phyloP scores from a whole-genome alignment of 64 coral and sea anemone species.

The Montipora cactus region DNA sequence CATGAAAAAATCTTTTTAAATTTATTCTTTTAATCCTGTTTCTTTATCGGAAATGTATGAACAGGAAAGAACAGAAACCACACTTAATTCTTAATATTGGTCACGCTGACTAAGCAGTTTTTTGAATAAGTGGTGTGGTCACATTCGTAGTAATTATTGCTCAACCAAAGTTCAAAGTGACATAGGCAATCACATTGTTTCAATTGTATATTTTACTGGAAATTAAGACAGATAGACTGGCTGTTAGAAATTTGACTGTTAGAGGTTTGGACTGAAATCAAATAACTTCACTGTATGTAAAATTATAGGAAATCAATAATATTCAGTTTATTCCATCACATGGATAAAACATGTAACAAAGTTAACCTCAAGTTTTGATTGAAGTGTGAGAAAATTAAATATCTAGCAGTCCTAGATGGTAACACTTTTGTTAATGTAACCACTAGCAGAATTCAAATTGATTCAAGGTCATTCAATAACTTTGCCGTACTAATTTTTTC shows the following conservation, averaged over 20 bases:
- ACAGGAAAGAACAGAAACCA: background rate
- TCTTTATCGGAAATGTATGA: background rate
- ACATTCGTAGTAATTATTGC: background rate
- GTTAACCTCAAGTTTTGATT: background rate
- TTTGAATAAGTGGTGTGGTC: constrained; percentile 20
- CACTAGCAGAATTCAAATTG: no score
- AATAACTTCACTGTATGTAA: background rate
- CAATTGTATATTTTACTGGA: background rate
- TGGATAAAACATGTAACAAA: background rate
- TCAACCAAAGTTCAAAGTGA: background rate
- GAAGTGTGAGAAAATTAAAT: background rate
- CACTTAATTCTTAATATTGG: constrained; percentile 23
- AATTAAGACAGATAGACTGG: background rate
- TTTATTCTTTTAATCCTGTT: background rate
- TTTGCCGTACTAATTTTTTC: no score
- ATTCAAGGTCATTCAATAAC: no score
- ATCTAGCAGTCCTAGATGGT: background rate
- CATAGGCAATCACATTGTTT: background rate
- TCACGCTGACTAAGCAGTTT: constrained; percentile 43
- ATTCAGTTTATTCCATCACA: background rate
- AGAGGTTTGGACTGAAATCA: background rate
- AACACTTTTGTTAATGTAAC: background rate
- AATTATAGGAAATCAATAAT: background rate
- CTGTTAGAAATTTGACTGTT: background rate
- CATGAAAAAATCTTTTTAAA: background rate